Percentiles rank a stretch among this genome's conserved stretches.
Conservation (phyloP, 2,888 invertebrate species). For the Pasiphila rectangulata region DNA sequence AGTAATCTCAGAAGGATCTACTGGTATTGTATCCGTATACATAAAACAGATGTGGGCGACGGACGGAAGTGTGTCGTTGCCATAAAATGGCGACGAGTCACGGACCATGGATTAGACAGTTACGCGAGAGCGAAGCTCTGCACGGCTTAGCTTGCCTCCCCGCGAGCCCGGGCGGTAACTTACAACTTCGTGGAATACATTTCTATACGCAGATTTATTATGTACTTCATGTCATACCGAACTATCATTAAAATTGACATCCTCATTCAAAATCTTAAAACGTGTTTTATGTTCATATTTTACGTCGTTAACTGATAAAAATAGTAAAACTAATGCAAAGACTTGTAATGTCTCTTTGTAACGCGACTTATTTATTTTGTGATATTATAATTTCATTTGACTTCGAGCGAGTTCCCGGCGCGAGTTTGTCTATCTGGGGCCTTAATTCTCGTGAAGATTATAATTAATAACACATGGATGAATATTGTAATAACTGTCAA, state of each 20-base stretch:
- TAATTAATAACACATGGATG: too few relatives aligned
- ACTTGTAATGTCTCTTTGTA: conserved; percentile 59
- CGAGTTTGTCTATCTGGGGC: too few relatives aligned
- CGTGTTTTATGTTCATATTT: conserved; percentile 36
- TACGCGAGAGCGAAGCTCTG: conserved; percentile 26
- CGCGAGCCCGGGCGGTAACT: background rate
- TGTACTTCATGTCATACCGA: conserved; percentile 29
- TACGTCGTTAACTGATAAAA: conserved; percentile 56
- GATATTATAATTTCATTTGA: conserved; percentile 48
- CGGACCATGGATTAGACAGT: conserved; percentile 14
- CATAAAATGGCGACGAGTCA: conserved; percentile 26
- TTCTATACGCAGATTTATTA: conserved; percentile 54
- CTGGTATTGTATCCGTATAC: background rate
- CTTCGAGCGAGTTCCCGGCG: too few relatives aligned
- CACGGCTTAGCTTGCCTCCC: conserved; percentile 13
- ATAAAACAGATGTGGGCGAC: too few relatives aligned
- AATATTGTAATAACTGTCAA: too few relatives aligned
- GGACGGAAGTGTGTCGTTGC: conserved; percentile 5
- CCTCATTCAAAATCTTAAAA: conserved; percentile 65
- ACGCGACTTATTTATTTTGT: conserved; percentile 60
- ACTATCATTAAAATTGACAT: conserved; percentile 38
- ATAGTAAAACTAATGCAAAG: conserved; percentile 68
- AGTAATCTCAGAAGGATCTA: conserved; percentile 13
- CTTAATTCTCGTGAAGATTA: too few relatives aligned
- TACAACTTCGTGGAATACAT: conserved; percentile 50